These are phyloP conservation scores for Euschistus heros DNA, from an alignment of 1,140 invertebrate species.

Conservation along the genomic window DNA sequence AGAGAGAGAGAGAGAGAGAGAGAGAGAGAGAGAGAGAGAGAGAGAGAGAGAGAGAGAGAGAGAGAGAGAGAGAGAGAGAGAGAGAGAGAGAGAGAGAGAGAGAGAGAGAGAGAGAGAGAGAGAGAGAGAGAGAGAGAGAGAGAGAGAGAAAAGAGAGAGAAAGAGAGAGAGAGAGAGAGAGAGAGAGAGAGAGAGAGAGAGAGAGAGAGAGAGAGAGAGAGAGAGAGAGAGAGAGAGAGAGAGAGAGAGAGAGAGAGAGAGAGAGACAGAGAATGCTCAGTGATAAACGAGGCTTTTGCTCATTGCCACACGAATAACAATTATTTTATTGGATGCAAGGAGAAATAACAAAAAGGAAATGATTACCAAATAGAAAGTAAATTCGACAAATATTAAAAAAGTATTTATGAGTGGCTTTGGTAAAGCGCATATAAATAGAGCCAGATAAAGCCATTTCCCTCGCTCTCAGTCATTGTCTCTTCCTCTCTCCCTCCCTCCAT, in stretches of 20 bases:
- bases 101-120: not conserved
- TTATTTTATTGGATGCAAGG: no score
- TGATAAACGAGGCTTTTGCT: not conserved
- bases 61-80: not conserved
- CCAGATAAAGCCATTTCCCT: no score
- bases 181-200: constrained; percentile 9
- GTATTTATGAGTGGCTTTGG: no score
- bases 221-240: no score
- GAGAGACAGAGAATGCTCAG: not conserved
- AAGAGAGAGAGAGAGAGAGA: not conserved
- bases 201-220: constrained; percentile 13
- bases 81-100: not conserved
- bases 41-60: not conserved
- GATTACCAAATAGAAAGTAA: no score
- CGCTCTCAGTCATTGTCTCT: no score
- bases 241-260: no score
- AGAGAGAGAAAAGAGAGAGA: not conserved
- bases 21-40: not conserved
- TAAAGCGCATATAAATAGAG: no score
- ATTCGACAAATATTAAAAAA: no score
- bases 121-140: not conserved
- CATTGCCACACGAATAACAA: no score
- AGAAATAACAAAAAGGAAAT: no score
- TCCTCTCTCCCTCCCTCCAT: no score
- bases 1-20: not conserved